These are phyloP conservation scores for Fragum fragum DNA, from an alignment of 2,888 invertebrate genomes.

Conservation along the genomic window DNA sequence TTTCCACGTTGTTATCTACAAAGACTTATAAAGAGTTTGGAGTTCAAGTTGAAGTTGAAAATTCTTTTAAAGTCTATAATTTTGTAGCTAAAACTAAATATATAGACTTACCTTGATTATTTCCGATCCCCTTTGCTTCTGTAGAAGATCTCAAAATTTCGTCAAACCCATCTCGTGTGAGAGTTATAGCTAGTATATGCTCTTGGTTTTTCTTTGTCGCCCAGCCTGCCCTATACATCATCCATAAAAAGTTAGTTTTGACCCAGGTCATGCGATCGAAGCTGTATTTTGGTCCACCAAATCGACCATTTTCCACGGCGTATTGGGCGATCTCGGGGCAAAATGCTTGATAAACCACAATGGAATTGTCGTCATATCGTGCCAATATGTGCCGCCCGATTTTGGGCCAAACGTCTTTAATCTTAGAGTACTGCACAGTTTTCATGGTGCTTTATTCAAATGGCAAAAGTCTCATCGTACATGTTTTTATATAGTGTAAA, in stretches of 20 bases:
- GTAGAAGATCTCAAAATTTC: conserved; percentile 69
- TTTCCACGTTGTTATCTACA: too few relatives aligned
- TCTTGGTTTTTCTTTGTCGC: conserved; percentile 74
- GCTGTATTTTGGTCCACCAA: conserved; percentile 67
- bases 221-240: conserved; percentile 82
- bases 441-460: neutral
- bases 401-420: conserved; percentile 66
- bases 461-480: neutral
- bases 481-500: neutral
- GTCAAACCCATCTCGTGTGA: conserved; percentile 74
- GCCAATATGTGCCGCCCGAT: conserved; percentile 75
- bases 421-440: conserved; percentile 24
- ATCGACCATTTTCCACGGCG: conserved; percentile 62
- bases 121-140: conserved; percentile 11
- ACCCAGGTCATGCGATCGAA: conserved; percentile 79
- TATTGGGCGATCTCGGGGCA: conserved; percentile 71
- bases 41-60: too few relatives aligned
- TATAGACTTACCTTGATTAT: neutral
- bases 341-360: conserved; percentile 79
- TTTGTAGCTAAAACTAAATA: too few relatives aligned
- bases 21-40: too few relatives aligned
- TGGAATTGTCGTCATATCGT: conserved; percentile 69
- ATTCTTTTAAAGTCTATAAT: too few relatives aligned
- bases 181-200: conserved; percentile 72
- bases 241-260: conserved; percentile 82